phyloP scores from a whole-genome alignment of 2,888 invertebrate species.

The Buathra laborator region DNA sequence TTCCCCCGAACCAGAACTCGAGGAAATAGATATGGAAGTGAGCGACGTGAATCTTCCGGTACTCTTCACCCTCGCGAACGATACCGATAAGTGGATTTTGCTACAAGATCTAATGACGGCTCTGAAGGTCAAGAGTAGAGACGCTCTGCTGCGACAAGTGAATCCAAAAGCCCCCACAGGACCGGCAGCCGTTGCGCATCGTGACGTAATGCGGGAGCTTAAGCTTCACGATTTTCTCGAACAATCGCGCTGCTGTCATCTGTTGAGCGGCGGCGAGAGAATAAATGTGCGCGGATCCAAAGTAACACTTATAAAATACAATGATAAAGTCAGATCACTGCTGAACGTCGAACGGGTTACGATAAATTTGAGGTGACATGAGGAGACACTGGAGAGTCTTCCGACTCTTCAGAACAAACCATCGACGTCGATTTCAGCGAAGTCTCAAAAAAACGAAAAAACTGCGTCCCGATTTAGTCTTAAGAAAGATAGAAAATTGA shows the following conservation, averaged over 20 bases:
- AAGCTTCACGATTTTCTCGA: slow-evolving; percentile 93
- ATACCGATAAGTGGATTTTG: slow-evolving; percentile 91
- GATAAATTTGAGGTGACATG: slow-evolving; percentile 87
- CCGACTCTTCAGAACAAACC: slow-evolving; percentile 75
- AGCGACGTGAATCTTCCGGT: slow-evolving; percentile 93
- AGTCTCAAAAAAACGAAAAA: slow-evolving; percentile 65
- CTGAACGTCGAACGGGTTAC: slow-evolving; percentile 92
- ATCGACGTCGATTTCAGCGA: slow-evolving; percentile 76
- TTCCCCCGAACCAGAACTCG: slow-evolving; percentile 85
- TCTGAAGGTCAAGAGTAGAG: slow-evolving; percentile 93
- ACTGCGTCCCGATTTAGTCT: slow-evolving; percentile 44
- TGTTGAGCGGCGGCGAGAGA: slow-evolving; percentile 92
- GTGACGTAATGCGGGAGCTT: slow-evolving; percentile 88
- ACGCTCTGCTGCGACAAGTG: slow-evolving; percentile 91
- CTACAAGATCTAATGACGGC: slow-evolving; percentile 92
- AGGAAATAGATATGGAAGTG: slow-evolving; percentile 92
- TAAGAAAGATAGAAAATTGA: slow-evolving; percentile 58
- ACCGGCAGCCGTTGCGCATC: slow-evolving; percentile 86
- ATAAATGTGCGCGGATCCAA: slow-evolving; percentile 93
- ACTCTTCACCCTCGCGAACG: slow-evolving; percentile 89
- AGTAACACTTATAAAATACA: slow-evolving; percentile 93
- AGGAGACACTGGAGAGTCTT: slow-evolving; percentile 76
- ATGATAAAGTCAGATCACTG: slow-evolving; percentile 93
- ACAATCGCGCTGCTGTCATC: slow-evolving; percentile 92
- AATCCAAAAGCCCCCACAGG: slow-evolving; percentile 86